Evolutionary conservation across 2,888 invertebrate species (phyloP), one percentile per base, ranked within the genome.

Genomic region (Drosophila phalerata): DNA sequence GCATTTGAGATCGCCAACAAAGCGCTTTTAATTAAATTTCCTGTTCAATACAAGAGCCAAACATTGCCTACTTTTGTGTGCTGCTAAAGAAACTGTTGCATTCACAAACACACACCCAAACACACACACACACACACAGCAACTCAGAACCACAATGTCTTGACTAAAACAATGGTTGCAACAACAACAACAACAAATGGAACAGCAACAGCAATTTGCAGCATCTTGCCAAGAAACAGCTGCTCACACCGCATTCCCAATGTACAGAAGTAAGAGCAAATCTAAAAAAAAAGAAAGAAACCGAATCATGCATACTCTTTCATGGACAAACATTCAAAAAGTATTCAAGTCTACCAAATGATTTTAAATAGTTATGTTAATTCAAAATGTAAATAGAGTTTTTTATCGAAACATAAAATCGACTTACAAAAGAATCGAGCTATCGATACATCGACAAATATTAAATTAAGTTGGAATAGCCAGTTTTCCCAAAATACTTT

Each of bases 1-100:
- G 55, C 49, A 66, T 57, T 69, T 56, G 57, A 49, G 66, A 73
- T 52, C 56, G 51, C 37, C 47, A 66, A 55, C 65, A 60, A 75
- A 69, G 65, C 69, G 67, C 75, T 76, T 86, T 84, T 84, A 84
- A 88, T 88, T 85, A 74, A 84, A 88, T 86, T 88, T 88, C 78
- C 86, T 75, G 73, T 85, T 79, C 72, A 64, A 69, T 73, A 38
- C 56, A 40, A 55, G 37, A n/a, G 65, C 68, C 69, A 81, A 55
- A 47, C 61, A 58, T 69, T 82, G 83, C 83, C 88, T 79, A 85
- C 69, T 79, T 85, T 70, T 62, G 43, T 53, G 66, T 40, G 66
- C 37, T 19, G 32, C 43, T 25, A 49, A 62, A 63, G 69, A 71
- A 85, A 79, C 85, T 85, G 88, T 83, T 87, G 88, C 82, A 78